A percentile compares a stretch with the other conserved stretches of the same genome.
phyloP scores from a whole-genome alignment of 2,113 vertebrate genomes.

The Gadus chalcogrammus region DNA sequence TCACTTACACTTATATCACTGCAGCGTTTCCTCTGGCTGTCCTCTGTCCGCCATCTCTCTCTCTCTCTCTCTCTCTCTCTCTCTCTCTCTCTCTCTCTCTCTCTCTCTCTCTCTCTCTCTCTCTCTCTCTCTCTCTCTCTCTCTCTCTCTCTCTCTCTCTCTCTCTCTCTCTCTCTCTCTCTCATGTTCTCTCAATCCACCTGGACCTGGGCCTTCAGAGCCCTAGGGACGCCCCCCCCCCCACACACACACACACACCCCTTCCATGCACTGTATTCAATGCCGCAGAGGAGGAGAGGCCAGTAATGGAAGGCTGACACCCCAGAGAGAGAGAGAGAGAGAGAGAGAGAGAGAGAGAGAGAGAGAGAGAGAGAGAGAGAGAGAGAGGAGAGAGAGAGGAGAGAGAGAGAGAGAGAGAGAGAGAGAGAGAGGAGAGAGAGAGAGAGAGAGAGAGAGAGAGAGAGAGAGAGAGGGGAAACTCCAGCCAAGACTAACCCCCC shows the following conservation, averaged over 20 bases:
- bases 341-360: neutral
- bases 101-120: neutral
- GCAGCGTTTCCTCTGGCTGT: constrained; percentile 64
- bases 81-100: constrained; percentile 3
- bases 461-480: neutral
- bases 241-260: no score
- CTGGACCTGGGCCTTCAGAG: no score
- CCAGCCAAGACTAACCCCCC: neutral
- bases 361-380: neutral
- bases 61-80: constrained; percentile 42
- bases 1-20: constrained; percentile 16
- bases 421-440: neutral
- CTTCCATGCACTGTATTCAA: neutral
- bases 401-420: neutral
- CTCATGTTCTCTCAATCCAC: no score
- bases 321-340: neutral
- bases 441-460: neutral
- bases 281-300: neutral
- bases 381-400: neutral
- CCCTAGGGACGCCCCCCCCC: no score
- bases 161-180: no score
- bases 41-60: constrained; percentile 41
- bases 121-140: no score
- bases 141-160: no score
- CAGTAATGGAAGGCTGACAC: neutral